phyloP scores from a whole-genome alignment of 2,113 vertebrate genomes.

The Eubucco bourcierii region DNA sequence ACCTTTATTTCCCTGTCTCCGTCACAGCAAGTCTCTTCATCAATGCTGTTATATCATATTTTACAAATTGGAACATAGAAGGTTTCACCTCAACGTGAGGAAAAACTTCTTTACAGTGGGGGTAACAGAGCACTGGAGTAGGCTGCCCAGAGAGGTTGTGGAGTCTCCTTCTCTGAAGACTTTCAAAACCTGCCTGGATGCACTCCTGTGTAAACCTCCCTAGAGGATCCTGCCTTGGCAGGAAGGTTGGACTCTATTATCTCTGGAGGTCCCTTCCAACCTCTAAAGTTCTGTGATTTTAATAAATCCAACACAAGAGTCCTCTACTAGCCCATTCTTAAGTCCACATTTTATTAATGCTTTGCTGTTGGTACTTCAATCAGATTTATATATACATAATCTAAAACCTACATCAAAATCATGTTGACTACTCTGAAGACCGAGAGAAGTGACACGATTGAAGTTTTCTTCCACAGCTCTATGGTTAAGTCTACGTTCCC shows the following conservation, averaged over 20 bases:
- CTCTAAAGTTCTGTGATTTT: neutral
- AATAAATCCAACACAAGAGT: slow-evolving; percentile 57
- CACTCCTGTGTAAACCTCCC: too few relatives aligned
- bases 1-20: neutral
- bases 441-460: slow-evolving; percentile 29
- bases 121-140: too few relatives aligned
- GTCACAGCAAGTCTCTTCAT: neutral
- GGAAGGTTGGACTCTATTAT: too few relatives aligned
- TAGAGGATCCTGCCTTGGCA: too few relatives aligned
- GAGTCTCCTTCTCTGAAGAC: too few relatives aligned
- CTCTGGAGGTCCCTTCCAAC: too few relatives aligned
- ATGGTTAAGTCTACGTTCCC: slow-evolving; percentile 41
- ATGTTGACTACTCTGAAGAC: slow-evolving; percentile 55
- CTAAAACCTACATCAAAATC: slow-evolving; percentile 60
- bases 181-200: too few relatives aligned
- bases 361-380: slow-evolving; percentile 59
- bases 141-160: too few relatives aligned
- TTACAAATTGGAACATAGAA: too few relatives aligned
- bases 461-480: slow-evolving; percentile 39
- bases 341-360: slow-evolving; percentile 65
- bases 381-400: slow-evolving; percentile 48
- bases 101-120: too few relatives aligned
- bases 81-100: too few relatives aligned
- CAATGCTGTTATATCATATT: neutral
- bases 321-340: slow-evolving; percentile 46